A percentile compares a stretch with the other conserved stretches of the same genome.
Evolutionary conservation across 1,140 invertebrate genomes (phyloP).

Genomic region (Heliconius eleuchia): DNA sequence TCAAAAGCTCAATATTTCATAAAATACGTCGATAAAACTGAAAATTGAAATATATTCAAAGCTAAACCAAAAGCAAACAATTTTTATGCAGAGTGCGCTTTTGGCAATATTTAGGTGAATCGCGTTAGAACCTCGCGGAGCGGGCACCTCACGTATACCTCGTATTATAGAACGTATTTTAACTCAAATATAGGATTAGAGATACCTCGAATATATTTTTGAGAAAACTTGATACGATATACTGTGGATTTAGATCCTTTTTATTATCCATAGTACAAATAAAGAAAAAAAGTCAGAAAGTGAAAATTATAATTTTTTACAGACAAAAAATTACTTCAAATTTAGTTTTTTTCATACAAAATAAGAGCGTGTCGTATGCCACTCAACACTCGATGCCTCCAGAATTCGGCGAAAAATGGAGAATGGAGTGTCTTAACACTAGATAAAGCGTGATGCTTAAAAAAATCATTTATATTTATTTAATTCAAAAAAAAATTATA

Average conservation of each 20-base stretch:
- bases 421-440: too few species aligned
- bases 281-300: too few species aligned
- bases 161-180: neutral
- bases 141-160: neutral
- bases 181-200: neutral
- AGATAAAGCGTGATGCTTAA: neutral
- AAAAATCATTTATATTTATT: neutral
- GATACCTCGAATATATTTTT: neutral
- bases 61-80: slow-evolving; percentile 9
- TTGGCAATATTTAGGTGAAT: slow-evolving; percentile 23
- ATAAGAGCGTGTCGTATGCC: too few species aligned
- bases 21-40: neutral
- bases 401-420: too few species aligned
- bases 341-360: too few species aligned
- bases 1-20: slow-evolving; percentile 10
- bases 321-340: too few species aligned
- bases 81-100: slow-evolving; percentile 11
- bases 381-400: too few species aligned
- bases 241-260: too few species aligned
- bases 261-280: too few species aligned
- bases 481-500: neutral
- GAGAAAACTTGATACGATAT: too few species aligned
- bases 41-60: slow-evolving; percentile 14
- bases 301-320: too few species aligned
- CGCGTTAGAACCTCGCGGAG: slow-evolving; percentile 10